These are phyloP conservation scores for Peromyscus melanophrys DNA, from an alignment of 2,797 vertebrate genomes.

Conservation along the genomic window DNA sequence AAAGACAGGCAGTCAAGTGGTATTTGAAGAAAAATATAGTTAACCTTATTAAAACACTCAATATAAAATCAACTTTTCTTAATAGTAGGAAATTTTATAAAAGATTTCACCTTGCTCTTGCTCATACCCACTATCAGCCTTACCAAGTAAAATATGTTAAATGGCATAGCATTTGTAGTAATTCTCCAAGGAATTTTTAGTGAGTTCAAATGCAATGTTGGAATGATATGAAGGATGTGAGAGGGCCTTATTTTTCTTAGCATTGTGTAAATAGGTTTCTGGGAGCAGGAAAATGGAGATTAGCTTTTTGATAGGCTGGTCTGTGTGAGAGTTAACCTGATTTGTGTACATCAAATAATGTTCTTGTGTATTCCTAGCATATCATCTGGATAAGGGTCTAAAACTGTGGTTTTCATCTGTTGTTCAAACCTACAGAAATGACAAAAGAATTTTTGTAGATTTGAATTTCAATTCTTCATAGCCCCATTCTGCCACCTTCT, in stretches of 20 bases:
- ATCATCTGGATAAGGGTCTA: background rate
- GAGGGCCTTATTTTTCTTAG: background rate
- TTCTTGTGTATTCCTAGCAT: slow-evolving; percentile 14
- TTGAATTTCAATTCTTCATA: slow-evolving; percentile 33
- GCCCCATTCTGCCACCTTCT: slow-evolving; percentile 79
- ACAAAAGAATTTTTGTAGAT: slow-evolving; percentile 43
- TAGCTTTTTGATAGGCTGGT: background rate
- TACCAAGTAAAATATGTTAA: slow-evolving; percentile 51
- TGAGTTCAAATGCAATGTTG: slow-evolving; percentile 2
- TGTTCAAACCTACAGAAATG: slow-evolving; percentile 34
- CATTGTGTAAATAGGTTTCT: background rate
- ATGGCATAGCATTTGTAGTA: background rate
- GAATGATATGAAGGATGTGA: background rate
- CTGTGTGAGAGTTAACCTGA: slow-evolving; percentile 22
- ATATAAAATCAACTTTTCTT: slow-evolving; percentile 17
- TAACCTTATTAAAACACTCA: background rate
- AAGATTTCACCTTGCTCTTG: slow-evolving; percentile 5
- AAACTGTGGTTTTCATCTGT: slow-evolving; percentile 42
- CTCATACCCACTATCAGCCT: slow-evolving; percentile 20
- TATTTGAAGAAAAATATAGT: background rate
- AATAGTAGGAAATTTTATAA: slow-evolving; percentile 21
- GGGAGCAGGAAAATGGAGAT: background rate
- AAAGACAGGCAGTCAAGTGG: slow-evolving; percentile 1
- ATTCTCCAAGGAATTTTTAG: slow-evolving; percentile 39
- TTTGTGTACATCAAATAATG: slow-evolving; percentile 28